phyloP scores from a whole-genome alignment of 2,888 invertebrate genomes.

The Osedax fenrisi region DNA sequence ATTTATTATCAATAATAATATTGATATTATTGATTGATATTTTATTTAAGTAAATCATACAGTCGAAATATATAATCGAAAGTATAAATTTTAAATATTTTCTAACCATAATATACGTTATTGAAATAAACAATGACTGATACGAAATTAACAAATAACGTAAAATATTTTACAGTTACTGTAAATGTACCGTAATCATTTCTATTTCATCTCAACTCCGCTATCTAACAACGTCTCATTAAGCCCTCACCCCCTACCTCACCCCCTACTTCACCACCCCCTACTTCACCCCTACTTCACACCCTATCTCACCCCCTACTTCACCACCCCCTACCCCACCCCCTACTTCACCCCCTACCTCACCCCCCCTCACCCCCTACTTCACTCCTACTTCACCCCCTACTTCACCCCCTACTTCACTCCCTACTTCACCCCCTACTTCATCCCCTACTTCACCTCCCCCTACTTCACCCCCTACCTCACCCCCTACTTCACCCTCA shows the following conservation, averaged over 20 bases:
- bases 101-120: no score
- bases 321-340: neutral
- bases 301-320: neutral
- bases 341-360: neutral
- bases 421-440: neutral
- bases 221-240: no score
- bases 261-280: neutral
- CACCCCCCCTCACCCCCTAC: neutral
- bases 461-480: neutral
- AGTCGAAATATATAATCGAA: no score
- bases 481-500: neutral
- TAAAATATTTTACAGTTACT: no score
- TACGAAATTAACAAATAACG: no score
- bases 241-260: neutral
- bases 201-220: no score
- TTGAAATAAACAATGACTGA: no score
- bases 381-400: neutral
- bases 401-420: neutral
- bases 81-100: no score
- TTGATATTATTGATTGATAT: no score
- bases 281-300: neutral
- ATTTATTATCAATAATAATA: no score
- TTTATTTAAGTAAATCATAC: no score
- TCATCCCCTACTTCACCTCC: neutral
- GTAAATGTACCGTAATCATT: no score